Evolutionary conservation across 2,888 invertebrate genomes (phyloP).

Genomic region (Labia minor): DNA sequence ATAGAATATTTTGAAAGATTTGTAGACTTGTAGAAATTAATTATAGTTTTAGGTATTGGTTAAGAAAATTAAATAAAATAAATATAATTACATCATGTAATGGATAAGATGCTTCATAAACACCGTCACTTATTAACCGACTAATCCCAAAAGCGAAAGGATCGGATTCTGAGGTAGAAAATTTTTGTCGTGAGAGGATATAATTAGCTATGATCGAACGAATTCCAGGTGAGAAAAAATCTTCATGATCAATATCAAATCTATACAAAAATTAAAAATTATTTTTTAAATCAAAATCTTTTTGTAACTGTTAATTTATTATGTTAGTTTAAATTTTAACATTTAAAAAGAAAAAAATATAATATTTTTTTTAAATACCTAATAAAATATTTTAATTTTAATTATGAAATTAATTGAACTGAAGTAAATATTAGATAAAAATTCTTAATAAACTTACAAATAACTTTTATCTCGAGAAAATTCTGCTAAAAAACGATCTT

Average conservation of each 20-base stretch:
- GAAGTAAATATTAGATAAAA: conserved; percentile 17
- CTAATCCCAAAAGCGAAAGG: conserved; percentile 54
- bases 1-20: not conserved
- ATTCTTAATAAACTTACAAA: conserved; percentile 43
- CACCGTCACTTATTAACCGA: conserved; percentile 49
- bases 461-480: conserved; percentile 60
- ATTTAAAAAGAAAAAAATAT: not conserved
- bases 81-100: conserved; percentile 56
- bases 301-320: conserved; percentile 1
- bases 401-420: too few species aligned
- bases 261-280: conserved; percentile 34
- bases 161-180: conserved; percentile 41
- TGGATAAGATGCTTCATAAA: conserved; percentile 61
- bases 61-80: not conserved
- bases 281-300: conserved; percentile 17
- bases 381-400: too few species aligned
- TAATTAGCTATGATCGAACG: conserved; percentile 60
- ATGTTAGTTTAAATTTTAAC: not conserved
- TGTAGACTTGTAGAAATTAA: conserved; percentile 17
- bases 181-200: conserved; percentile 60
- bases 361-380: too few species aligned
- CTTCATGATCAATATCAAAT: conserved; percentile 52
- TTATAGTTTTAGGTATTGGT: not conserved
- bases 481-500: conserved; percentile 54
- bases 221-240: conserved; percentile 56